A percentile compares a stretch with the other conserved stretches of the same genome.
Evolutionary conservation across 1,140 invertebrate species (phyloP).

Genomic region (Conus ventricosus): DNA sequence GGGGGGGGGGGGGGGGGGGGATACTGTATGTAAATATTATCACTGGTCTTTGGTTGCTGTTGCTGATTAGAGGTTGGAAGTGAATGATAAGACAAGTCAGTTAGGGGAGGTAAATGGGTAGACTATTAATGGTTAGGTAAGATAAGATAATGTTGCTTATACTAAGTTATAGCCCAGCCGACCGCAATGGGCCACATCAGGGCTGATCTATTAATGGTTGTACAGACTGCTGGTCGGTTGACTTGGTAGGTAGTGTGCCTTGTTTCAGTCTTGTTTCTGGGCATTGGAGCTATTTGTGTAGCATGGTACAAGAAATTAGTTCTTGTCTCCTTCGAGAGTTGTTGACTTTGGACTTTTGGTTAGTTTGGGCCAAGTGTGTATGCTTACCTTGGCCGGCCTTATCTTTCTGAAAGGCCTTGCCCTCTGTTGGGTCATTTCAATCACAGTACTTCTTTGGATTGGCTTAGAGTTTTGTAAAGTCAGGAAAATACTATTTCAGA

Average conservation of each 20-base stretch:
- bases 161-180: too few relatives aligned
- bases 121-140: not conserved
- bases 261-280: not conserved
- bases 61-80: not conserved
- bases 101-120: slow-evolving; percentile 16
- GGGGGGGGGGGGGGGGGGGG: not conserved
- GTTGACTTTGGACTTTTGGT: not conserved
- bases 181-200: too few relatives aligned
- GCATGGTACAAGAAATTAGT: not conserved
- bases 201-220: not conserved
- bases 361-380: not conserved
- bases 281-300: not conserved
- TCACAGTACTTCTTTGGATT: too few relatives aligned
- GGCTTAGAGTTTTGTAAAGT: too few relatives aligned
- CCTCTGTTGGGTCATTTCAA: too few relatives aligned
- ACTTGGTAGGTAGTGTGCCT: not conserved
- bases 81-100: not conserved
- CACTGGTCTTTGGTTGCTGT: not conserved
- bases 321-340: not conserved
- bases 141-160: too few relatives aligned
- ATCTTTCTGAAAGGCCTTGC: too few relatives aligned
- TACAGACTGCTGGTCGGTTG: not conserved
- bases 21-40: slow-evolving; percentile 14
- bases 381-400: not conserved
- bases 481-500: too few relatives aligned